A percentile compares a stretch with the other conserved stretches of the same genome.
These are phyloP conservation scores for Calephelis perditalis DNA, from an alignment of 2,888 invertebrate species.

Conservation along the genomic window DNA sequence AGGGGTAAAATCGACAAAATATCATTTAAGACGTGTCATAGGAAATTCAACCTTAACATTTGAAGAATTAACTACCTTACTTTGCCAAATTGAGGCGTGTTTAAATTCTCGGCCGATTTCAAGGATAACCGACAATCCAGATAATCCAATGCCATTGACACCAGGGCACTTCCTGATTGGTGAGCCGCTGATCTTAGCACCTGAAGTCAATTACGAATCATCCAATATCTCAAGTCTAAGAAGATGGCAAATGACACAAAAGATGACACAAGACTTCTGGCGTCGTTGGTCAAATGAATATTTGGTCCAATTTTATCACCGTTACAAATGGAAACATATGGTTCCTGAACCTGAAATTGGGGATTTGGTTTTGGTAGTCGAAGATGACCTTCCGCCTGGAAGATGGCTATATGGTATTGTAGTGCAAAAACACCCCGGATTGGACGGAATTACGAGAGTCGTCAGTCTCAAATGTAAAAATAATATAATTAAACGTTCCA, in stretches of 20 bases:
- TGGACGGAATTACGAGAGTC: no score
- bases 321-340: constrained; percentile 24
- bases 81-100: constrained; percentile 29
- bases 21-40: constrained; percentile 14
- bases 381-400: no score
- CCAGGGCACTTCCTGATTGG: constrained; percentile 31
- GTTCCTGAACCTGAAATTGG: no score
- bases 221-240: constrained; percentile 20
- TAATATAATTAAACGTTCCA: no score
- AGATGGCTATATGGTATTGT: no score
- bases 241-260: constrained; percentile 28
- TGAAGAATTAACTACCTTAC: constrained; percentile 26
- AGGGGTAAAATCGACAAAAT: constrained; percentile 17
- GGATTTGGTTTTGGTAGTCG: no score
- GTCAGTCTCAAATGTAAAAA: no score
- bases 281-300: constrained; percentile 28
- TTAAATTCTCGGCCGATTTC: constrained; percentile 26
- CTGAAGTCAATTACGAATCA: constrained; percentile 23
- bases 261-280: constrained; percentile 29
- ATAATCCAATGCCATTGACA: constrained; percentile 25
- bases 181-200: constrained; percentile 24
- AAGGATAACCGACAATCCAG: constrained; percentile 13
- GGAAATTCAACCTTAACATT: constrained; percentile 20
- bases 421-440: no score
- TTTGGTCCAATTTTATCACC: constrained; percentile 21